phyloP scores from a whole-genome alignment of 1,140 invertebrate genomes.

The Camponotus vicinus region DNA sequence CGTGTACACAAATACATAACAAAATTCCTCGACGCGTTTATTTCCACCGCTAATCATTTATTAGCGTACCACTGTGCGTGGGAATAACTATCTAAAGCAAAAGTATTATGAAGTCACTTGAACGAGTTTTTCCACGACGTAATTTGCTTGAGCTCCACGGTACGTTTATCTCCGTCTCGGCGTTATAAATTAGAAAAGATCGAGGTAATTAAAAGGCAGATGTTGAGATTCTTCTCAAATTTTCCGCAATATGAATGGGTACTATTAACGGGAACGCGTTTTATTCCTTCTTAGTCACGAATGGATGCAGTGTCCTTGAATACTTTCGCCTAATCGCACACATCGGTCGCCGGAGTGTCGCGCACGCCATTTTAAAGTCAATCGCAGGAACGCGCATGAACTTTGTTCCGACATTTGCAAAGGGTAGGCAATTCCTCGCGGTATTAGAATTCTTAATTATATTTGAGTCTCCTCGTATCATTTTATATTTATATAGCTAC shows the following conservation, averaged over 20 bases:
- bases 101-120: not conserved
- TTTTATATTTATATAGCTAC: not conserved
- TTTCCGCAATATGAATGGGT: slow-evolving; percentile 56
- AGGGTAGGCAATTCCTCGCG: not conserved
- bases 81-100: slow-evolving; percentile 11
- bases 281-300: slow-evolving; percentile 42
- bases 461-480: not conserved
- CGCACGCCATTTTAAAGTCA: slow-evolving; percentile 70
- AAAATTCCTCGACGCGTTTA: not conserved
- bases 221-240: slow-evolving; percentile 8
- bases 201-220: not conserved
- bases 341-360: slow-evolving; percentile 54
- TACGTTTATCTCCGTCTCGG: not conserved
- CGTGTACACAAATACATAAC: not conserved
- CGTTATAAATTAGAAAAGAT: not conserved
- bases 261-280: slow-evolving; percentile 60
- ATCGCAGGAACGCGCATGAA: slow-evolving; percentile 18
- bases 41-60: not conserved
- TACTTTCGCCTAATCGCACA: slow-evolving; percentile 75
- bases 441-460: not conserved
- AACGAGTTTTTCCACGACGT: not conserved
- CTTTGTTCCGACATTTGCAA: slow-evolving; percentile 32
- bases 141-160: slow-evolving; percentile 1
- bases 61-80: not conserved
- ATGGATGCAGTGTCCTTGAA: slow-evolving; percentile 74